Base-by-base conservation (phyloP, 2,888 invertebrate genomes). In the Rhabditophanes sp. region DNA sequence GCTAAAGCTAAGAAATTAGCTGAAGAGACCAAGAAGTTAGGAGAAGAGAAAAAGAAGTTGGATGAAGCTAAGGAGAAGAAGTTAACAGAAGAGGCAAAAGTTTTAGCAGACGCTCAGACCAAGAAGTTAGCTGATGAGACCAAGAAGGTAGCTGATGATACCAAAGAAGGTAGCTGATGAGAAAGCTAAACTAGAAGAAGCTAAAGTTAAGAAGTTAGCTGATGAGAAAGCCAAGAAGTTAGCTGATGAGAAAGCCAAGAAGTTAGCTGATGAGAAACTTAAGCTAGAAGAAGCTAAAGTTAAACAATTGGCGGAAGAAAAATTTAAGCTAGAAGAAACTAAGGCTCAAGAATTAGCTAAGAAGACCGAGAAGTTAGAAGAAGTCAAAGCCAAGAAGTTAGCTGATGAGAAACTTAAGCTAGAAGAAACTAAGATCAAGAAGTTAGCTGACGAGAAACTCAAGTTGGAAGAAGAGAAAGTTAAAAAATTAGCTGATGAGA, bases 21-120 rank as follows among this genome's bases (percentile, higher is more conserved):
- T 16, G 41, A 35, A 3, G 7, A 18, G n/a, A 37, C 19, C 14
- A 39, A 36, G 12, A 28, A 41, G 39, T 5, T 19, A 4, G 39
- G 25, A 25, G 39, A 36, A 7, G 30, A 41, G 14, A 18, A 14
- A n/a, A 3, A 14, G 4, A 33, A 33, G 37, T 14, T 15, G 4
- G 33, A 16, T 2, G 33, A 33, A 33, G 37, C 33, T 7, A 7
- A 25, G 2, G 16, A 32, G 21, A 24, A 30, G 35, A 27, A 18
- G 4, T 3, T 14, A 35, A 15, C 11, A 4, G 33, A 4, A 1
- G 23, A 26, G 15, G 2, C 42, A 29, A 28, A 33, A 7, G 4
- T 24, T 29, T 17, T 20, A 29, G 6, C 31, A 8, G 33, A 30
- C 11, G 36, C 31, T 17, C 19, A 33, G 30, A 31, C 19, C 12